Conservation (phyloP, 2,113 vertebrate genomes). For the Corythaixoides concolor region DNA sequence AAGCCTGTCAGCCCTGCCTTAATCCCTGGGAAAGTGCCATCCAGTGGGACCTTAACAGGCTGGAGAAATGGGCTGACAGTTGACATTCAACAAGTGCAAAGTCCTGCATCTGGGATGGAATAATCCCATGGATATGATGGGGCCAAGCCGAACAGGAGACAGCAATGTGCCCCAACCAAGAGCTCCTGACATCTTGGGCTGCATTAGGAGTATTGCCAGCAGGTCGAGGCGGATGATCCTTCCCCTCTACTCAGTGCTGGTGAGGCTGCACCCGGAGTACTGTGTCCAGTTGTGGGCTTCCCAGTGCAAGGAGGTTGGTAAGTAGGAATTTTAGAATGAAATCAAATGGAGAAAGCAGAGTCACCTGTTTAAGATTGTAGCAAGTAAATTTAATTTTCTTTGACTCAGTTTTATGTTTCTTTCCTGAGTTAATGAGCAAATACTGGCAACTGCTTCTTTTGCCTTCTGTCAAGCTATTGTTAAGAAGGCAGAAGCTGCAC, state of each 20-base stretch:
- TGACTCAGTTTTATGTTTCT: background rate
- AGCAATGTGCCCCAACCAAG: background rate
- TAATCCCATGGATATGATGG: background rate
- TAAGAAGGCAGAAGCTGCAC: background rate
- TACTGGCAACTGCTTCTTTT: background rate
- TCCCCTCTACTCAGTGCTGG: background rate
- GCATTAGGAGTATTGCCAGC: background rate
- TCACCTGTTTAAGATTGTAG: background rate
- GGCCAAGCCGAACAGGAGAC: background rate
- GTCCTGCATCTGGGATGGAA: background rate
- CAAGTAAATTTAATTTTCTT: background rate
- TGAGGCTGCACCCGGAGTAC: background rate
- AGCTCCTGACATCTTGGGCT: background rate
- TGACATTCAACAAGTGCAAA: background rate
- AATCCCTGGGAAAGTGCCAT: background rate
- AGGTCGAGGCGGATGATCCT: background rate
- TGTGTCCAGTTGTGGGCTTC: background rate
- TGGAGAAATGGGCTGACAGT: background rate
- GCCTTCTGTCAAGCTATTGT: background rate
- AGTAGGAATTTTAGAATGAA: background rate
- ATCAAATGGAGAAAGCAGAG: background rate
- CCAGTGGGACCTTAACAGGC: background rate
- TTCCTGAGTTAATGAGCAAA: background rate
- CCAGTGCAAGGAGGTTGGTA: background rate
- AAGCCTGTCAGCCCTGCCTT: background rate